phyloP scores from a whole-genome alignment of 2,888 invertebrate genomes.

The Leucoptera coffeella region DNA sequence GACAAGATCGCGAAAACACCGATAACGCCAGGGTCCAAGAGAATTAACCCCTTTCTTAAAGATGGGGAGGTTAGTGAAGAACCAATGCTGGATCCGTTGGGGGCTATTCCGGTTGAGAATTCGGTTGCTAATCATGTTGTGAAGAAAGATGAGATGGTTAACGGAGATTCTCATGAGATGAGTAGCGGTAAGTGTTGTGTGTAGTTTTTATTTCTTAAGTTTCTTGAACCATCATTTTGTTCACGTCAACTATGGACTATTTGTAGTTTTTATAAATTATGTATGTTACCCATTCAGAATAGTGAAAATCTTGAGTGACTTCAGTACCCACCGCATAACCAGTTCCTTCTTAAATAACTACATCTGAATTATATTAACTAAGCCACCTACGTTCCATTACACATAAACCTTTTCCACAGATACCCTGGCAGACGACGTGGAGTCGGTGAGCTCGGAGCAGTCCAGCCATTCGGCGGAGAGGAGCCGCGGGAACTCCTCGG shows the following conservation, averaged over 20 bases:
- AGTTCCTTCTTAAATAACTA: too few species aligned
- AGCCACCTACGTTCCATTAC: neutral
- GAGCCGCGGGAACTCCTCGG: conserved; percentile 31
- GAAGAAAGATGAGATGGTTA: conserved; percentile 15
- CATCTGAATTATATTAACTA: too few species aligned
- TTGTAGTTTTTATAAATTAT: neutral
- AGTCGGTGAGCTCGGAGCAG: conserved; percentile 36
- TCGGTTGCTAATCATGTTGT: conserved; percentile 21
- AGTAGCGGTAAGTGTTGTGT: neutral
- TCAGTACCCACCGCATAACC: too few species aligned
- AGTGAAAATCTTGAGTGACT: neutral
- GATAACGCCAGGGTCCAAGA: conserved; percentile 34
- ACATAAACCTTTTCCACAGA: neutral
- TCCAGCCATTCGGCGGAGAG: conserved; percentile 30
- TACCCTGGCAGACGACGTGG: conserved; percentile 24
- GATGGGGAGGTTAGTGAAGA: conserved; percentile 39
- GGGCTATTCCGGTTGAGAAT: conserved; percentile 37
- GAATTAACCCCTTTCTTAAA: conserved; percentile 57
- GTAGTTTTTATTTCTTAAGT: neutral
- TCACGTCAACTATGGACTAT: neutral
- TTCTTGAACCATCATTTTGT: neutral
- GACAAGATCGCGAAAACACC: conserved; percentile 29
- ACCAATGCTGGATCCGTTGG: conserved; percentile 32
- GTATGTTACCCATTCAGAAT: neutral
- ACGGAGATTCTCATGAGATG: conserved; percentile 15